Evolutionary conservation across 2,888 invertebrate genomes (phyloP).

Genomic region (Chelonus formosanus): DNA sequence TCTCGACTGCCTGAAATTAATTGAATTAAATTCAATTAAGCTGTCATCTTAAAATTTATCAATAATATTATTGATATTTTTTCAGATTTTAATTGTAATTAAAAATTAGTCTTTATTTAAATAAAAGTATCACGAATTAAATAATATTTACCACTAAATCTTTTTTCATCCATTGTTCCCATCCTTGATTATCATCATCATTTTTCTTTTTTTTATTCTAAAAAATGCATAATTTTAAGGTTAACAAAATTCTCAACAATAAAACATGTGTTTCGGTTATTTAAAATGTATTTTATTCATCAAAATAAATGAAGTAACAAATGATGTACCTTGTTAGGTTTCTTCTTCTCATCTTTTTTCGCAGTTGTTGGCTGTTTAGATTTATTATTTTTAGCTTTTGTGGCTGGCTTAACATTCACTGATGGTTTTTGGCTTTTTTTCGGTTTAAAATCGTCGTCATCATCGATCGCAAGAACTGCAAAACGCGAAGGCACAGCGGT

Average conservation of each 20-base stretch:
- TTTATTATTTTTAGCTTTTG: constrained; percentile 55
- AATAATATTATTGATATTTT: no score
- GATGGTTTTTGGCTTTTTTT: constrained; percentile 64
- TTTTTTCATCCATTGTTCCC: constrained; percentile 79
- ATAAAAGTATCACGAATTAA: no score
- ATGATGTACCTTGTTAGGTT: constrained; percentile 52
- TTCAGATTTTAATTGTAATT: no score
- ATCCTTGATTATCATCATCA: constrained; percentile 70
- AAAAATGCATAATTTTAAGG: constrained; percentile 41
- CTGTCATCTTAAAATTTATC: background rate
- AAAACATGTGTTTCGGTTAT: constrained; percentile 12
- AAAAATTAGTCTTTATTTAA: no score
- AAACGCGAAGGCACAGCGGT: constrained; percentile 77
- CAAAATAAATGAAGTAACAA: no score
- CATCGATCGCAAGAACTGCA: constrained; percentile 78
- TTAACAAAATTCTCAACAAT: constrained; percentile 31
- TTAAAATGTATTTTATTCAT: no score
- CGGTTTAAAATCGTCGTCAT: constrained; percentile 70
- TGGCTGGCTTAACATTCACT: constrained; percentile 41
- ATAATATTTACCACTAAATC: constrained; percentile 69
- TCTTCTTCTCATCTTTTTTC: constrained; percentile 51
- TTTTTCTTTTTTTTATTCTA: constrained; percentile 67
- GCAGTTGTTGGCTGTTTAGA: constrained; percentile 47
- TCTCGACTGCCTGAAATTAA: constrained; percentile 54
- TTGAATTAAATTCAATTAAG: background rate